Conservation (phyloP, 2,888 invertebrate genomes). For the Cordylochernes scorpioides region DNA sequence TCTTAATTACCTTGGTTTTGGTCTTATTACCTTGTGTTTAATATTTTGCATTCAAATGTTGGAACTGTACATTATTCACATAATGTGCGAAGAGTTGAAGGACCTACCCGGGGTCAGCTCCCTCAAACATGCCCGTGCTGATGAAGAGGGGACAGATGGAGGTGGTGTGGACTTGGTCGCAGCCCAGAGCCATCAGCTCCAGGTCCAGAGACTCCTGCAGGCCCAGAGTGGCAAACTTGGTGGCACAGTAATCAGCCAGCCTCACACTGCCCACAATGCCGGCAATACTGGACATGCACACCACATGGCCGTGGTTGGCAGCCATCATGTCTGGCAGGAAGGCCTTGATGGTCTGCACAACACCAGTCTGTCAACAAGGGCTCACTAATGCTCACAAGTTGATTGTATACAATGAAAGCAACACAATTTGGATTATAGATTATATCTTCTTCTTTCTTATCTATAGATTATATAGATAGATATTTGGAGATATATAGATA, state of each 20-base stretch:
- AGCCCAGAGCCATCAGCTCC: constrained; percentile 29
- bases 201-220: constrained; percentile 65
- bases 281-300: constrained; percentile 71
- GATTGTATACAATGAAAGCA: too few relatives aligned
- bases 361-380: too few relatives aligned
- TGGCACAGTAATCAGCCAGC: constrained; percentile 72
- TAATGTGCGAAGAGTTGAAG: too few relatives aligned
- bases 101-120: constrained; percentile 25
- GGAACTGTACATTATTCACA: too few relatives aligned
- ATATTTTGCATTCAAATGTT: too few relatives aligned
- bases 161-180: constrained; percentile 47
- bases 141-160: constrained; percentile 82
- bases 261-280: constrained; percentile 46
- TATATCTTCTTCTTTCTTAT: too few relatives aligned
- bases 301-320: constrained; percentile 62
- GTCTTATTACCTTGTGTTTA: too few relatives aligned
- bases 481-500: too few relatives aligned
- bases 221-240: constrained; percentile 76
- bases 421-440: too few relatives aligned
- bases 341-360: constrained; percentile 79
- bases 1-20: too few relatives aligned
- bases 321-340: constrained; percentile 74
- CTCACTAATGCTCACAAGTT: too few relatives aligned
- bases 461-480: too few relatives aligned
- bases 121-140: constrained; percentile 87